Base-by-base conservation (phyloP, 2,797 vertebrate species). In the Ctenosaura bakeri region DNA sequence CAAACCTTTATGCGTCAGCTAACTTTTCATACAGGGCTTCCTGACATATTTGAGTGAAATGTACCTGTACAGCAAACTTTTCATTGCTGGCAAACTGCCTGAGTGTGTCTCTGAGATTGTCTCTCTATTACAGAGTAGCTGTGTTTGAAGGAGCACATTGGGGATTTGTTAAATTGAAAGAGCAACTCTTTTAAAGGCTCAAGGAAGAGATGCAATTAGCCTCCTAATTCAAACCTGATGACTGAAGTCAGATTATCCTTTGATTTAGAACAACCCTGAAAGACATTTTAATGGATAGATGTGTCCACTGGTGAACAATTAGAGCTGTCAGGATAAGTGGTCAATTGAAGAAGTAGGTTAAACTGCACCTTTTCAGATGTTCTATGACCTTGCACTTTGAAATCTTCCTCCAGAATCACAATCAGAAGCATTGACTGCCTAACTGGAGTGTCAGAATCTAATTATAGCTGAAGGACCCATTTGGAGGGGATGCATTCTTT, bases 161-260 rank as follows among this genome's bases (percentile, higher is more conserved):
- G 59, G 77, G 86, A 93, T 93, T 78, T 94, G 94, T 92, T 92
- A 93, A 95, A 94, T 95, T 94, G 91, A 92, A 94, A 92, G 88
- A 94, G 89, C 71, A 93, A 85, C 62, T 95, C 89, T 95, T 96
- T 76, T 90, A 95, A 95, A 96, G 91, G 94, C 89, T 94, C 96
- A 96, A 52, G 64, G 91, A 96, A 97, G 93, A 94, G 90, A 94
- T 93, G 92, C 87, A 96, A 93, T 97, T 97, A 96, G 89, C 94
- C 94, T 95, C 86, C 79, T 92, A 94, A 95, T 95, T 96, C 89
- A 95, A 95, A 94, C 83, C 86, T 93, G 90, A 92, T 97, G 94
- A 94, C 56, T 93, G 87, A 96, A 96, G 93, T 94, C 90, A 93
- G 89, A 92, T 95, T 93, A 93, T 96, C 73, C 92, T 95, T 96